Percentiles rank a stretch among this genome's conserved stretches.
phyloP scores from a whole-genome alignment of 2,113 vertebrate species.

The Hiodon tergisus region DNA sequence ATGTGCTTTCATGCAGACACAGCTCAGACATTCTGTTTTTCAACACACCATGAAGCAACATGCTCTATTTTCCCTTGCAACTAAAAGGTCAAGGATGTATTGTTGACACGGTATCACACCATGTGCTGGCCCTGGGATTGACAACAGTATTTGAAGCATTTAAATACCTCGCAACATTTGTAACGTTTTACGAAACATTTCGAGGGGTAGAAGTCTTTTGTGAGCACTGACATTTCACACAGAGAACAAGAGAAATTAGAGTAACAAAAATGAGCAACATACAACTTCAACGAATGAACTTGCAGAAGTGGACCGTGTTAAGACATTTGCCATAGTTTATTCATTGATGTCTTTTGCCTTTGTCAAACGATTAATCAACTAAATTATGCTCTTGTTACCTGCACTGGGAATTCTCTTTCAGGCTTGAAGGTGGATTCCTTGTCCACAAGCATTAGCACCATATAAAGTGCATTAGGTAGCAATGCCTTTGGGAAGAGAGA shows the following conservation, averaged over 20 bases:
- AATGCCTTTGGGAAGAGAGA: slow-evolving; percentile 40
- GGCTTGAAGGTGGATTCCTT: slow-evolving; percentile 62
- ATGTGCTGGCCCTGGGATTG: neutral
- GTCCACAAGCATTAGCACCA: slow-evolving; percentile 64
- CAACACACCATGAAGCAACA: neutral
- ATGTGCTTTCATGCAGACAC: slow-evolving; percentile 6
- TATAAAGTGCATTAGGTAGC: slow-evolving; percentile 66
- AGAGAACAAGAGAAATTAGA: too few species aligned
- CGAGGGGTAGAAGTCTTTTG: too few species aligned
- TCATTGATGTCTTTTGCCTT: neutral
- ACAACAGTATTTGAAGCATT: too few species aligned
- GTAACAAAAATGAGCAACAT: too few species aligned
- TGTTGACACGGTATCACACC: too few species aligned
- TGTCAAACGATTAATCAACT: neutral
- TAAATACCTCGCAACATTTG: too few species aligned
- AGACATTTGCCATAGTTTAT: neutral
- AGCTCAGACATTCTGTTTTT: neutral
- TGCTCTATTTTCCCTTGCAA: neutral
- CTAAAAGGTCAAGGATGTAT: neutral
- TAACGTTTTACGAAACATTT: too few species aligned
- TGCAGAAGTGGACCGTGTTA: too few species aligned
- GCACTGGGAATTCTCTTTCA: slow-evolving; percentile 59
- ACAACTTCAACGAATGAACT: too few species aligned
- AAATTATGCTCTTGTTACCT: slow-evolving; percentile 48
- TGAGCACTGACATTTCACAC: neutral